Conservation (phyloP, 1,140 invertebrate species). For the Limonius californicus region DNA sequence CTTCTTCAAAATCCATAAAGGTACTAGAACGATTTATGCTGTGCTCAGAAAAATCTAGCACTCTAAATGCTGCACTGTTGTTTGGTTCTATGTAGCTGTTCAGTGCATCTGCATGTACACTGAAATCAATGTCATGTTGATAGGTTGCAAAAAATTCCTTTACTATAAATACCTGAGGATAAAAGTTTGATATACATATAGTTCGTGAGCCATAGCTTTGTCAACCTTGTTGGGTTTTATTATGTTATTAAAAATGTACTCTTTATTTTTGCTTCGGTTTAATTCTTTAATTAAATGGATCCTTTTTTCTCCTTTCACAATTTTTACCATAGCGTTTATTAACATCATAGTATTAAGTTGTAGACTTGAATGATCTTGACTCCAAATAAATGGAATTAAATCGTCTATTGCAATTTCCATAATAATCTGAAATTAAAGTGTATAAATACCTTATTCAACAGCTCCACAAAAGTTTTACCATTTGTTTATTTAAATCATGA, state of each 20-base stretch:
- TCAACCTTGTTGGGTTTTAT: constrained; percentile 31
- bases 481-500: constrained; percentile 29
- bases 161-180: constrained; percentile 41
- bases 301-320: constrained; percentile 33
- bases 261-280: constrained; percentile 33
- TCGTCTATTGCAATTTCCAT: constrained; percentile 6
- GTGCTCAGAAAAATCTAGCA: not conserved
- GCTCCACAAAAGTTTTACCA: not conserved
- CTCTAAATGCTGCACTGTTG: not conserved
- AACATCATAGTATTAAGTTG: constrained; percentile 34
- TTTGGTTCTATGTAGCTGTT: not conserved
- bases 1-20: not conserved
- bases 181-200: constrained; percentile 39
- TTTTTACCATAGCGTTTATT: constrained; percentile 37
- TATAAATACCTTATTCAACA: not conserved
- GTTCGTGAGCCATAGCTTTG: constrained; percentile 35
- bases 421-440: constrained; percentile 9
- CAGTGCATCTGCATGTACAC: not conserved
- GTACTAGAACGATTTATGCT: not conserved
- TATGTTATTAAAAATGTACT: constrained; percentile 37
- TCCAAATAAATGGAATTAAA: constrained; percentile 29
- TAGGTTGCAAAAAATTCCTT: too few species aligned
- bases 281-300: constrained; percentile 37
- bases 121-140: too few species aligned
- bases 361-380: constrained; percentile 19